phyloP scores from a whole-genome alignment of 2,113 vertebrate genomes.

The Myotis davidii region DNA sequence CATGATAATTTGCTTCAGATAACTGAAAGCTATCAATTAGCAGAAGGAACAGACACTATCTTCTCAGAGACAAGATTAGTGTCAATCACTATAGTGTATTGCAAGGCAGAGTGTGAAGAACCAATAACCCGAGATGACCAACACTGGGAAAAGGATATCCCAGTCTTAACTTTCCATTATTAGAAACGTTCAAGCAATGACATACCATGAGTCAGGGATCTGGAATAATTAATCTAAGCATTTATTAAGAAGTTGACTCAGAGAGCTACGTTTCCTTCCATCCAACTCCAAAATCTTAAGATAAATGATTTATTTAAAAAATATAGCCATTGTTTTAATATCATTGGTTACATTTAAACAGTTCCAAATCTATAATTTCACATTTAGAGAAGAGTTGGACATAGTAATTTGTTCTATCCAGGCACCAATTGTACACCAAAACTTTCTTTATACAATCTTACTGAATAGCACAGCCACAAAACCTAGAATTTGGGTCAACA shows the following conservation, averaged over 20 bases:
- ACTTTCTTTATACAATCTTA: slow-evolving; percentile 1
- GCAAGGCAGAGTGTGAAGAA: neutral
- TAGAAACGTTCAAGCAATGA: neutral
- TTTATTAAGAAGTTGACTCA: neutral
- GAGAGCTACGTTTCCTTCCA: neutral
- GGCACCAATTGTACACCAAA: neutral
- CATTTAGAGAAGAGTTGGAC: neutral
- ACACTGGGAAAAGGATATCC: neutral
- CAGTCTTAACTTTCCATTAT: neutral
- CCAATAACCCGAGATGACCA: neutral
- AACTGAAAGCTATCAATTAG: neutral
- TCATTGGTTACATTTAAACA: neutral
- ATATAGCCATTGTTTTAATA: neutral
- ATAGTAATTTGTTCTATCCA: neutral
- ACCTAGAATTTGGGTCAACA: slow-evolving; percentile 40
- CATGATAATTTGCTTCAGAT: neutral
- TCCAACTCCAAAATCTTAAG: neutral
- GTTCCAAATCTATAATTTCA: slow-evolving; percentile 5
- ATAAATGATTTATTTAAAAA: slow-evolving; percentile 7
- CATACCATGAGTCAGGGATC: neutral
- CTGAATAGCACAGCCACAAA: neutral
- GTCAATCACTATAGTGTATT: neutral
- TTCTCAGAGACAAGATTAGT: neutral
- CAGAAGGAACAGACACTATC: neutral
- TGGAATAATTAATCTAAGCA: neutral